Conservation (phyloP, 2,888 invertebrate species). For the Pyrrhosoma nymphula region DNA sequence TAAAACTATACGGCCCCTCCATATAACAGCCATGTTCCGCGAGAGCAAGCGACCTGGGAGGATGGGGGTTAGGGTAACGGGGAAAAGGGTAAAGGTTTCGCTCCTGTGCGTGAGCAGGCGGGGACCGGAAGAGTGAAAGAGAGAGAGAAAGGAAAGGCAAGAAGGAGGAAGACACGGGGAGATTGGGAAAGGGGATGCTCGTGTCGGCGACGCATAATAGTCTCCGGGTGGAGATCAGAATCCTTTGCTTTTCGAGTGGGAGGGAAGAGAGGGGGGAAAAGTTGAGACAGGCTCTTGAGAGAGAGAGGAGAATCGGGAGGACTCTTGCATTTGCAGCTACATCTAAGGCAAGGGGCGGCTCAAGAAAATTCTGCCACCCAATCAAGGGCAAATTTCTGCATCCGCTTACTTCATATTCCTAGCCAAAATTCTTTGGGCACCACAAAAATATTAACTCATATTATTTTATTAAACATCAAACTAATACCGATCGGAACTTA, state of each 20-base stretch:
- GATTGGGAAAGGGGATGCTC: neutral
- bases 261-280: neutral
- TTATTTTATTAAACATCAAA: too few relatives aligned
- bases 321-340: too few relatives aligned
- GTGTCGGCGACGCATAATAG: neutral
- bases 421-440: too few relatives aligned
- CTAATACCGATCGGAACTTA: too few relatives aligned
- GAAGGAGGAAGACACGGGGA: neutral
- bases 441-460: too few relatives aligned
- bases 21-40: neutral
- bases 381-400: too few relatives aligned
- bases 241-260: neutral
- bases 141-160: neutral
- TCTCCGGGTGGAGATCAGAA: neutral
- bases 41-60: neutral
- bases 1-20: conserved; percentile 18
- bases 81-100: neutral
- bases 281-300: neutral
- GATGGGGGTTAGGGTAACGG: neutral
- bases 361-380: too few relatives aligned
- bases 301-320: neutral
- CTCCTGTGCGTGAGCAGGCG: neutral
- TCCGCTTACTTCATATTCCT: too few relatives aligned
- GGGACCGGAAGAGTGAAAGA: neutral
- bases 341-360: too few relatives aligned